Evolutionary conservation across 1,140 invertebrate species (phyloP).

Genomic region (Megathymus violae): DNA sequence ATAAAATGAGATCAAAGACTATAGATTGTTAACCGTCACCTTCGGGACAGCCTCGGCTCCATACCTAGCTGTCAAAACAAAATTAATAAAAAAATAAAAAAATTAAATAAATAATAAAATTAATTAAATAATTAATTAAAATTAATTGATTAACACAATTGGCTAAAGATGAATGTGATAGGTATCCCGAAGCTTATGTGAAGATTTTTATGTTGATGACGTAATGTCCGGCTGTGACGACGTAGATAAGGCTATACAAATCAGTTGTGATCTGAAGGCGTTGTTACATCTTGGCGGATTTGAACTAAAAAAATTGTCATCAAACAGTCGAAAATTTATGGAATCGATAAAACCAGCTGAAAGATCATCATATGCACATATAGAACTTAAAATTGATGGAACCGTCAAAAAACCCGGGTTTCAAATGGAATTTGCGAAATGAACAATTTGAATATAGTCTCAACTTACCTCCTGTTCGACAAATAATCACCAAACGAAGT

Average conservation of each 20-base stretch:
- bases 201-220: conserved; percentile 80
- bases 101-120: too few species aligned
- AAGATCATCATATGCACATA: conserved; percentile 39
- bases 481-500: conserved; percentile 55
- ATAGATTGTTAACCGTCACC: conserved; percentile 53
- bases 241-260: conserved; percentile 39
- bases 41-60: conserved; percentile 61
- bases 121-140: too few species aligned
- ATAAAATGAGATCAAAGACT: conserved; percentile 46
- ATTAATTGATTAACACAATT: too few species aligned
- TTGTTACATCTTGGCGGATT: conserved; percentile 40
- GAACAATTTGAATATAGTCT: conserved; percentile 56
- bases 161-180: conserved; percentile 42
- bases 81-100: too few species aligned
- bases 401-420: conserved; percentile 57
- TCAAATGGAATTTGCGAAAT: conserved; percentile 48
- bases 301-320: conserved; percentile 50
- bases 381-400: conserved; percentile 43
- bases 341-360: conserved; percentile 21
- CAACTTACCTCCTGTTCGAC: conserved; percentile 24
- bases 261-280: conserved; percentile 44
- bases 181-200: conserved; percentile 49
- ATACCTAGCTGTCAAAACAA: conserved; percentile 48
- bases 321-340: conserved; percentile 32
- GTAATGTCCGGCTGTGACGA: conserved; percentile 59